Evolutionary conservation across 2,113 vertebrate genomes (phyloP).

Genomic region (Mugil cephalus): DNA sequence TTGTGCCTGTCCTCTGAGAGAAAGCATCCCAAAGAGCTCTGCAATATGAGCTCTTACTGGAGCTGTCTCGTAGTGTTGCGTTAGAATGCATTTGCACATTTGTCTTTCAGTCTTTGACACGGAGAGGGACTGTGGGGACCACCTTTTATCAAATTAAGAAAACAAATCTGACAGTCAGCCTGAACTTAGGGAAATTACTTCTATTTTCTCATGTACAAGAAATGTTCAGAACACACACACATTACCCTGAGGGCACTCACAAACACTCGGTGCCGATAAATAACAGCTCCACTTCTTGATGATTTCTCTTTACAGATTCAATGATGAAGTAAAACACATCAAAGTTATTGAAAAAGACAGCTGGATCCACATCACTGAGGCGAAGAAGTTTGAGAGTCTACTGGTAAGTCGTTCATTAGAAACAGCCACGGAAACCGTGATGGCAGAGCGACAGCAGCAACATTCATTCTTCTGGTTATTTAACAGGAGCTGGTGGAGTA

Average conservation of each 20-base stretch:
- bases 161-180: slow-evolving; percentile 16
- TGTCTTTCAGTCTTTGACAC: slow-evolving; percentile 28
- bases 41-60: slow-evolving; percentile 22
- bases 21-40: slow-evolving; percentile 16
- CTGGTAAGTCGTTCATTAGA: slow-evolving; percentile 82
- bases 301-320: slow-evolving; percentile 86
- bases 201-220: neutral
- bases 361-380: slow-evolving; percentile 98
- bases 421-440: neutral
- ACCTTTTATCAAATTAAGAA: slow-evolving; percentile 1
- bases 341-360: slow-evolving; percentile 98
- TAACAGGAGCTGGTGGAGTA: slow-evolving; percentile 96
- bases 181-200: slow-evolving; percentile 20
- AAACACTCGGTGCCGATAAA: neutral
- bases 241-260: neutral
- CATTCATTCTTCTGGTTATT: neutral
- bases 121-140: slow-evolving; percentile 17
- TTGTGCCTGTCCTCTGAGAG: slow-evolving; percentile 25
- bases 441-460: neutral
- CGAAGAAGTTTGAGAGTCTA: slow-evolving; percentile 97
- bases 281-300: neutral
- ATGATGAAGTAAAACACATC: slow-evolving; percentile 98
- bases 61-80: slow-evolving; percentile 33
- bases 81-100: slow-evolving; percentile 28
- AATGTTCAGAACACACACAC: slow-evolving; percentile 7